Evolutionary conservation across 2,888 invertebrate species (phyloP), one percentile per base, ranked within the genome.

Genomic region (Drosophila yooni): DNA sequence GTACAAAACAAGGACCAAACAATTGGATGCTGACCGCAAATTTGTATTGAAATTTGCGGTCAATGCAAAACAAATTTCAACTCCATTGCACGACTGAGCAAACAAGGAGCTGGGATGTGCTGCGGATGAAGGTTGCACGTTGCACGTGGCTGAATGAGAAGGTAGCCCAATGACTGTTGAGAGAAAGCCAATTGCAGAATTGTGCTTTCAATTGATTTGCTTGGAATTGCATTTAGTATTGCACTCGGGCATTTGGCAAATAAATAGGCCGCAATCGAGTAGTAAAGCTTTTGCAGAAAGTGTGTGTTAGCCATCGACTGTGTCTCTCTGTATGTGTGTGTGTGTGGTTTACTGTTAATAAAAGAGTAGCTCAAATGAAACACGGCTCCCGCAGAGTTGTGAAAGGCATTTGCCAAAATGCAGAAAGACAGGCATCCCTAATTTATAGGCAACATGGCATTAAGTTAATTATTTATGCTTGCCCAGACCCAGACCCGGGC

Each of bases 371-470:
- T n/a, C 51, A 10, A 62, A 43, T 29, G 60, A 67, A 78, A 70
- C 60, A 50, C 15, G 43, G 25, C 36, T 40, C 27, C 59, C 18
- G 48, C 43, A 11, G 48, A 27, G 48, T 31, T 64, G 70, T 70
- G 76, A 72, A 70, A 70, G 77, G 68, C 77, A 74, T 70, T 79
- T 78, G 68, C 65, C 40, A 76, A 76, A 84, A 89, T 84, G 69
- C 61, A 73, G 66, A 61, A 56, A 70, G 79, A 74, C 84, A 79
- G 76, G 70, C 84, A 82, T 84, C 70, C 70, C 77, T 86, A 83
- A 86, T 86, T 86, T 86, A 89, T 86, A 80, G 88, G 69, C 87
- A 83, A 89, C 89, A 82, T 86, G 88, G 85, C 89, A 89, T 87
- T 86, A 86, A 89, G 88, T 86, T 89, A 86, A 86, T 86, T 86